Conservation (phyloP, 2,797 vertebrate species). For the Anolis apletophallus region DNA sequence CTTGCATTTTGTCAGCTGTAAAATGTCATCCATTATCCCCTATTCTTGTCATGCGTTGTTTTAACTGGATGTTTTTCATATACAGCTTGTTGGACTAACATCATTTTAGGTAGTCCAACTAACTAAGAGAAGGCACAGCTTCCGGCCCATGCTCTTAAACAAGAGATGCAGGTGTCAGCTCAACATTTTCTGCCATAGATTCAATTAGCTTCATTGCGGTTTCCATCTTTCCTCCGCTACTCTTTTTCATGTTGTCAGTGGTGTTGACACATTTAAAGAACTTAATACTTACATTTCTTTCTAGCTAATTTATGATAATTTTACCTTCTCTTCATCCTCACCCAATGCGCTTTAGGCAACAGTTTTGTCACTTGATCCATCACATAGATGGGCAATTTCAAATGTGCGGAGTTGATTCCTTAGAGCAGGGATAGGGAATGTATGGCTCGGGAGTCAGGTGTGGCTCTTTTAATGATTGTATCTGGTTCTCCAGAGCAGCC, state of each 20-base stretch:
- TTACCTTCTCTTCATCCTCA: background rate
- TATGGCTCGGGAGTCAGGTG: no score
- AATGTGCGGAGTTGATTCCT: background rate
- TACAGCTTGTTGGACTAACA: no score
- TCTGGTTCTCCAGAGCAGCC: no score
- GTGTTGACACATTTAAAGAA: background rate
- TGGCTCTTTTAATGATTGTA: no score
- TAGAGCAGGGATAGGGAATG: no score
- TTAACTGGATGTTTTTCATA: background rate
- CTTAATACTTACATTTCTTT: background rate
- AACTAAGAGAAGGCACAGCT: no score
- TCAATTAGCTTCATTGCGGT: background rate
- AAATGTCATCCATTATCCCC: background rate
- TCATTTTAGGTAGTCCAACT: no score
- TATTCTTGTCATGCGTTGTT: background rate
- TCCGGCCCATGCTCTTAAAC: background rate
- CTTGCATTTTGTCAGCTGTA: background rate
- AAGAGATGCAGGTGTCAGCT: background rate
- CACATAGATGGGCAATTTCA: background rate
- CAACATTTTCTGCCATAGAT: background rate
- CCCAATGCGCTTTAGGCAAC: background rate
- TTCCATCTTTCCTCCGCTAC: background rate
- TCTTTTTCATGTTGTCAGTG: no score
- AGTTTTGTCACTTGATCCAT: background rate
- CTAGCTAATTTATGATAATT: background rate